Evolutionary conservation across 2,113 vertebrate genomes (phyloP), one percentile per base, ranked within the genome.

Genomic region (Anser brachyrhynchus): DNA sequence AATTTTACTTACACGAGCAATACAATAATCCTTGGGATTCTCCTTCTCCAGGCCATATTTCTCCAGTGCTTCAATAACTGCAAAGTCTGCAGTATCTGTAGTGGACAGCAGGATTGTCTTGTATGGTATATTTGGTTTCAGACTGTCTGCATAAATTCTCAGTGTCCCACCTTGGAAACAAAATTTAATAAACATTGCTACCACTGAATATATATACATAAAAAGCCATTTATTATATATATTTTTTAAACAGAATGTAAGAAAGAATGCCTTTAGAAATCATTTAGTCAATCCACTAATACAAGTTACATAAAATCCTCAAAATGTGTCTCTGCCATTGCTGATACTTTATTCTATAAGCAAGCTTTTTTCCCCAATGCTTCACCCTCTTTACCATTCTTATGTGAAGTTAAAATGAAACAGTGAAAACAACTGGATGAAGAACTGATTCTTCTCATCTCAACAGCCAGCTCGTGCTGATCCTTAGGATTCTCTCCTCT

Each of bases 41-140:
- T 99, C 99, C 93, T 99, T 99, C 95, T 99, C 99, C 96, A 99
- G 97, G 13, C 99, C 99, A 0, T 99, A 99, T 92, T 99, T 99
- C 97, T 99, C 99, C 93, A 99, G 95, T n/a, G 99, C 99, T 95
- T 99, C 99, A 16, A 98, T 97, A 95, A 99, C 99, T 11, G 99
- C 99, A 33, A 99, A 99, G 97, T 99, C 99, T 1, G 99, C 99
- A 20, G 98, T 98, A 96, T 99, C 99, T 2, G 99, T 99, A 11
- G 99, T 99, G 23, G 99, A 99, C 70, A 99, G 98, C 87, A 99
- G 98, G 98, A 99, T 99, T 96, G 99, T 99, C 97, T 99, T 99
- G 90, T 99, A 99, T 0, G 99, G 99, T 95, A 99, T 99, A 97
- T 99, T 99, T 93, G 99, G 99, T 97, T 99, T 99, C 95, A 99